phyloP scores from a whole-genome alignment of 2,888 invertebrate genomes.

The Escarpia spicata region DNA sequence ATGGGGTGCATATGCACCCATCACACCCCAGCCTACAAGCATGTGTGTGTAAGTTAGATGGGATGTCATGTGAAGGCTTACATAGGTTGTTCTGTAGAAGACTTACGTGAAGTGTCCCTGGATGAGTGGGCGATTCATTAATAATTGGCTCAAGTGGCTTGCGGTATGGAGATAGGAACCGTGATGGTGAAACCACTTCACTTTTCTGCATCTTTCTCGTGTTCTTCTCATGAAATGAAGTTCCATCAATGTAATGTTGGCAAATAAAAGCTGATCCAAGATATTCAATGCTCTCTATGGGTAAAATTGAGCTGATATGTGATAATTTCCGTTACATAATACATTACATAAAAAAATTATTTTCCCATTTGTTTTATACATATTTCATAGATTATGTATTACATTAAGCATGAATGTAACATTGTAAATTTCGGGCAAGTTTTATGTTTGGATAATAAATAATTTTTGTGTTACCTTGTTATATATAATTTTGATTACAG shows the following conservation, averaged over 20 bases:
- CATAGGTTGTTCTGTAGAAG: not conserved
- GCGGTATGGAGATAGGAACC: constrained; percentile 46
- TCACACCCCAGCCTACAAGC: too few relatives aligned
- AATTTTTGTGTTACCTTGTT: not conserved
- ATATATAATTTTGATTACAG: too few relatives aligned
- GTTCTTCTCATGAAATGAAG: not conserved
- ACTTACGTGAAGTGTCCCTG: not conserved
- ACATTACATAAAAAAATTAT: too few relatives aligned
- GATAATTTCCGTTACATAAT: too few relatives aligned
- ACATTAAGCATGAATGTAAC: too few relatives aligned
- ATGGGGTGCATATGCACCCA: too few relatives aligned
- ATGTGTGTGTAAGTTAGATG: too few relatives aligned
- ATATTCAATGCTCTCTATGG: not conserved
- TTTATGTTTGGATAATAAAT: too few relatives aligned
- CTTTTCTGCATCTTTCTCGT: constrained; percentile 8
- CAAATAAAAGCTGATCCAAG: not conserved
- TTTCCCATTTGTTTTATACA: too few relatives aligned
- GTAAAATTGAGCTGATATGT: constrained; percentile 26
- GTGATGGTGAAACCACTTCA: constrained; percentile 27
- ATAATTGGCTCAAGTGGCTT: constrained; percentile 47
- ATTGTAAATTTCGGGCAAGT: too few relatives aligned
- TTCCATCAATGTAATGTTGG: not conserved
- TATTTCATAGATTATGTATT: too few relatives aligned
- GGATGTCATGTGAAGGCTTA: too few relatives aligned
- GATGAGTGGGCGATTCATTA: constrained; percentile 27